Conservation (phyloP, 1,140 invertebrate species). For the Rhyzopertha dominica region DNA sequence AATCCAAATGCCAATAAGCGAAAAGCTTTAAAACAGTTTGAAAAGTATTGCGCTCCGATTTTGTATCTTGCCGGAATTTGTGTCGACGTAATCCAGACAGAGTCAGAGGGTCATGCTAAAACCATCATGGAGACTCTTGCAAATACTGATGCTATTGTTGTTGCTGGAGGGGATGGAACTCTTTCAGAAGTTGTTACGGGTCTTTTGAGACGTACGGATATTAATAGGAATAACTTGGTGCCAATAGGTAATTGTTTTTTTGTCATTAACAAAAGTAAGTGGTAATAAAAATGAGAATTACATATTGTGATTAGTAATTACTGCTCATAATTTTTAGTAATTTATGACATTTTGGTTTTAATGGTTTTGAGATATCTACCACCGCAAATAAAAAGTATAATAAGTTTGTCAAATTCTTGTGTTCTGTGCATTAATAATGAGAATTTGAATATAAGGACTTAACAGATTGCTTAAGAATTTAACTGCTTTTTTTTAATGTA, state of each 20-base stretch:
- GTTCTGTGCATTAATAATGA: no score
- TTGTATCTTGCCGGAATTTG: constrained; percentile 82
- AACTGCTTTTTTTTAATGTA: no score
- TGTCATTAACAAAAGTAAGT: no score
- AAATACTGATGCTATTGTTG: constrained; percentile 79
- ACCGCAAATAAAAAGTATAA: no score
- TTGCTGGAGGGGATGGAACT: constrained; percentile 92
- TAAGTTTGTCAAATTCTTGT: no score
- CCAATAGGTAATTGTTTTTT: constrained; percentile 30
- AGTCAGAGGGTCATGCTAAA: constrained; percentile 81
- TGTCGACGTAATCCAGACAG: constrained; percentile 76
- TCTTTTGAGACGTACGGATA: constrained; percentile 64
- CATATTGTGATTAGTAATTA: not conserved
- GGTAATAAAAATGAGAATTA: no score
- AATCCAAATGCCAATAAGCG: constrained; percentile 85
- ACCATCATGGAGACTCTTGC: constrained; percentile 53
- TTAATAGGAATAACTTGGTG: constrained; percentile 45
- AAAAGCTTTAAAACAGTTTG: constrained; percentile 67
- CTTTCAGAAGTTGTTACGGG: constrained; percentile 80
- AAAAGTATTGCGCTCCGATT: constrained; percentile 90
- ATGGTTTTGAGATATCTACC: no score
- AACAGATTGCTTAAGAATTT: no score
- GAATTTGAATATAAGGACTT: no score
- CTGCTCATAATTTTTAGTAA: constrained; percentile 4
- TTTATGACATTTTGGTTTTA: not conserved